Conservation (phyloP, 2,888 invertebrate genomes). For the Archips xylosteana region DNA sequence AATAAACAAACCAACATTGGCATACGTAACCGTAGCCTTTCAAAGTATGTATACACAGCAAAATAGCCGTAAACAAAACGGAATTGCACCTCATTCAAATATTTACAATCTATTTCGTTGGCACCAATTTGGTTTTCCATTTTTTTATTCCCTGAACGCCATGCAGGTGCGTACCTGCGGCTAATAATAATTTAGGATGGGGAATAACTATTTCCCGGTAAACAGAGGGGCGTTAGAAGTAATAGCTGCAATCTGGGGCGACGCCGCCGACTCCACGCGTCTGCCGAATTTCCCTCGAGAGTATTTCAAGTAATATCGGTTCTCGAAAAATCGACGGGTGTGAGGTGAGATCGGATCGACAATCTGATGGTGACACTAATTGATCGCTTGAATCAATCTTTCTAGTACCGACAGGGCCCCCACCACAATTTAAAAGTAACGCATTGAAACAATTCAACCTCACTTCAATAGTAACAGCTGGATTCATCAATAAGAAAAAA, state of each 20-base stretch:
- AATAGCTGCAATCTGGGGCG: constrained; percentile 80
- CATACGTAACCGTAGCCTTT: background rate
- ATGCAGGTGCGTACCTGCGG: constrained; percentile 63
- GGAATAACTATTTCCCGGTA: constrained; percentile 76
- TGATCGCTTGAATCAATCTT: background rate
- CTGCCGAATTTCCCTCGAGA: constrained; percentile 79
- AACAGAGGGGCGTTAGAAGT: constrained; percentile 77
- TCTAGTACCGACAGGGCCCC: background rate
- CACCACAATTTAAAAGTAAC: background rate
- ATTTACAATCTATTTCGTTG: constrained; percentile 50
- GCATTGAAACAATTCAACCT: background rate
- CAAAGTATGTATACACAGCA: background rate
- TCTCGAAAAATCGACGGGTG: constrained; percentile 45
- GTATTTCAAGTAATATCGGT: constrained; percentile 59
- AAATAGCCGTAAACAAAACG: constrained; percentile 12
- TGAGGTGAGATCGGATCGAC: constrained; percentile 34
- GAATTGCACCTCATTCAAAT: constrained; percentile 32
- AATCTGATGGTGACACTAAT: background rate
- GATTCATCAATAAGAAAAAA: too few relatives aligned
- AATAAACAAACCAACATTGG: constrained; percentile 1
- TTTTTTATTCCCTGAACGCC: constrained; percentile 63
- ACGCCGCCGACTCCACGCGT: constrained; percentile 62
- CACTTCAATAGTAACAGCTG: too few relatives aligned
- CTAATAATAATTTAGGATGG: constrained; percentile 77
- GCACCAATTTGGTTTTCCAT: constrained; percentile 66